Conservation (phyloP, 2,888 invertebrate genomes). For the Clitarchus hookeri region DNA sequence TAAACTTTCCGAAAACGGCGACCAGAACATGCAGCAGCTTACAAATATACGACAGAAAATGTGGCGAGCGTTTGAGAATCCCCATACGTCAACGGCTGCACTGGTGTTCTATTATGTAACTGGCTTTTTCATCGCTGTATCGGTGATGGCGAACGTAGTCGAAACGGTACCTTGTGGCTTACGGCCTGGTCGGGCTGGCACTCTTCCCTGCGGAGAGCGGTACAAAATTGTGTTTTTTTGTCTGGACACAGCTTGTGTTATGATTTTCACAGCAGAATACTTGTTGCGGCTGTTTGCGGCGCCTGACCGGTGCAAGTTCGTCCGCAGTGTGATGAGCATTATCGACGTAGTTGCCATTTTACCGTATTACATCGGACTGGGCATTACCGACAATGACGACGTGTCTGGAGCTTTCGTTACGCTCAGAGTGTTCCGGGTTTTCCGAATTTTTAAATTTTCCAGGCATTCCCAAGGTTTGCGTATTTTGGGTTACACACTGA, state of each 20-base stretch:
- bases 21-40: slow-evolving; percentile 84
- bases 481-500: slow-evolving; percentile 98
- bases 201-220: slow-evolving; percentile 93
- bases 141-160: slow-evolving; percentile 98
- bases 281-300: slow-evolving; percentile 94
- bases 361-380: slow-evolving; percentile 98
- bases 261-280: slow-evolving; percentile 99
- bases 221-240: slow-evolving; percentile 99
- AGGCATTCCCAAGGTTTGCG: slow-evolving; percentile 98
- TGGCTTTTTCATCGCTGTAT: slow-evolving; percentile 99
- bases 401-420: slow-evolving; percentile 99
- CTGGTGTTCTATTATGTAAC: slow-evolving; percentile 99
- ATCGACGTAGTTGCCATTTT: slow-evolving; percentile 99
- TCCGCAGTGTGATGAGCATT: slow-evolving; percentile 97
- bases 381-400: slow-evolving; percentile 97
- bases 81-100: slow-evolving; percentile 98
- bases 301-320: slow-evolving; percentile 97
- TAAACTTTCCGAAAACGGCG: slow-evolving; percentile 89
- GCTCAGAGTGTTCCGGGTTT: slow-evolving; percentile 97
- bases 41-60: slow-evolving; percentile 91
- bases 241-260: slow-evolving; percentile 99
- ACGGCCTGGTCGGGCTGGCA: slow-evolving; percentile 83
- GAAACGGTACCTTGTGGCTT: slow-evolving; percentile 96
- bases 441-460: slow-evolving; percentile 99
- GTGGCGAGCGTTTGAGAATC: slow-evolving; percentile 99